These are phyloP conservation scores for Pollicipes pollicipes DNA, from an alignment of 1,140 invertebrate species.

Conservation along the genomic window DNA sequence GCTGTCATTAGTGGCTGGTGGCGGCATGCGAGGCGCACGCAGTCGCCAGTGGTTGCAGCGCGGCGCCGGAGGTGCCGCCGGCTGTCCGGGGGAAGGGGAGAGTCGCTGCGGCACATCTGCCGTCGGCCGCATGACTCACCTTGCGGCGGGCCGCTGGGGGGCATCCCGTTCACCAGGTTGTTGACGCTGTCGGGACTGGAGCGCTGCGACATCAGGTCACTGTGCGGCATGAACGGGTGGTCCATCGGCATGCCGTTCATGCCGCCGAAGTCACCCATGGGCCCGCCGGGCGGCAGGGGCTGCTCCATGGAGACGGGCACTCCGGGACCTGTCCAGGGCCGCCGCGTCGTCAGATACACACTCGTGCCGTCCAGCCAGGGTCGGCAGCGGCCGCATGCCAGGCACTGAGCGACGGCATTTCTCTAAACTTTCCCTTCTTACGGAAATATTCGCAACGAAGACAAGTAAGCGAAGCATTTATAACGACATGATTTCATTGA, in stretches of 20 bases:
- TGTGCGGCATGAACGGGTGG: constrained; percentile 6
- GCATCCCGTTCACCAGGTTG: neutral
- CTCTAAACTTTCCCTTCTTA: no score
- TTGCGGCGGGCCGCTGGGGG: neutral
- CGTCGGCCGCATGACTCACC: neutral
- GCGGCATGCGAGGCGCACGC: neutral
- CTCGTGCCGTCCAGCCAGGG: no score
- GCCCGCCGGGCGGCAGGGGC: constrained; percentile 20
- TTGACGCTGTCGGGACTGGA: constrained; percentile 23
- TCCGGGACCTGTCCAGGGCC: constrained; percentile 15
- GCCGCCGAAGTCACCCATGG: constrained; percentile 21
- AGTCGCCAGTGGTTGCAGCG: no score
- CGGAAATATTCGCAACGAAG: no score
- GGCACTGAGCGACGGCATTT: no score
- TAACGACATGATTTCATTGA: no score
- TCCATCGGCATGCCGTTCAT: constrained; percentile 9
- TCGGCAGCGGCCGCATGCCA: no score
- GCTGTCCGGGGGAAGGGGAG: no score
- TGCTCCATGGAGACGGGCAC: constrained; percentile 19
- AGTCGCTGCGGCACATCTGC: no score
- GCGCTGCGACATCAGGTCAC: constrained; percentile 22
- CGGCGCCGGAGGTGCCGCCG: no score
- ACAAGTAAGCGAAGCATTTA: no score
- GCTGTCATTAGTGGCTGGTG: neutral
- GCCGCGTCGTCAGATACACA: constrained; percentile 16